Percentiles rank a stretch among this genome's conserved stretches.
These are phyloP conservation scores for Trogon surrucura DNA, from an alignment of 2,113 vertebrate genomes.

Conservation along the genomic window DNA sequence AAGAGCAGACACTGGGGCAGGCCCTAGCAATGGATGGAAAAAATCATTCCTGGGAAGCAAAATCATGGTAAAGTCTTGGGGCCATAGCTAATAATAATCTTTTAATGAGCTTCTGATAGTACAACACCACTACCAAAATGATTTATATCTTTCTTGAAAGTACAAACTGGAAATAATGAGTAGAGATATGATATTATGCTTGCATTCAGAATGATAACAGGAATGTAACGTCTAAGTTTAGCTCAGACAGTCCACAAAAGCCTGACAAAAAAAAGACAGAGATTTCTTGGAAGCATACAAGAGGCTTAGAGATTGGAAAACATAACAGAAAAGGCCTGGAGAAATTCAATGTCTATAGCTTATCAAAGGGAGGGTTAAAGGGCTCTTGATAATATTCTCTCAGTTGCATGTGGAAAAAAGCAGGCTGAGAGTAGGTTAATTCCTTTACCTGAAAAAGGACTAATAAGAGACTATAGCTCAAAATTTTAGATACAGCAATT, in stretches of 20 bases:
- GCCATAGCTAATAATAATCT: neutral
- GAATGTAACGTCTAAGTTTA: neutral
- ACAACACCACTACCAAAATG: neutral
- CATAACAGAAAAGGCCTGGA: neutral
- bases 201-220: neutral
- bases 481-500: neutral
- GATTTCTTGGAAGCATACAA: neutral
- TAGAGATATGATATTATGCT: neutral
- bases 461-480: neutral
- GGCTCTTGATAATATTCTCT: neutral
- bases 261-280: neutral
- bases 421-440: neutral
- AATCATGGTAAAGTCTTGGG: neutral
- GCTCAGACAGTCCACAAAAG: rapidly evolving
- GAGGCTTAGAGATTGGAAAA: neutral
- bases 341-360: neutral
- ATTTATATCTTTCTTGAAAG: neutral
- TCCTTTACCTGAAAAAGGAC: neutral
- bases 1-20: neutral
- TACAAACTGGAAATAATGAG: neutral
- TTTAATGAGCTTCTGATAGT: neutral
- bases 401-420: neutral
- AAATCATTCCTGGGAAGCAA: neutral
- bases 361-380: neutral
- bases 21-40: neutral